These are phyloP conservation scores for Aurelia coerulea DNA, from an alignment of 30 jellyfish, hydroid and myxozoan genomes.

Conservation along the genomic window DNA sequence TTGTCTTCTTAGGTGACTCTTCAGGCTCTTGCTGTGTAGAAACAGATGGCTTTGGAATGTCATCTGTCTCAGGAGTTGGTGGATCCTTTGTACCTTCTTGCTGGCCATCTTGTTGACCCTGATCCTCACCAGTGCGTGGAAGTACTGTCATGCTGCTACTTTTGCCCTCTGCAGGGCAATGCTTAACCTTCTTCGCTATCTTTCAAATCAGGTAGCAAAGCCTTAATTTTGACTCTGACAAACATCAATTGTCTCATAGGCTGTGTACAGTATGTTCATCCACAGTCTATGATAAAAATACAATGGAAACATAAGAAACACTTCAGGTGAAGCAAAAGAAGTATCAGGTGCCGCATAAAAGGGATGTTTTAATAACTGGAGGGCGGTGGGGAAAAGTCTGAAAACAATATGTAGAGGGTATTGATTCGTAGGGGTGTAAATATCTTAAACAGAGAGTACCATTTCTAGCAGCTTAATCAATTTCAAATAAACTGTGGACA, in stretches of 20 bases:
- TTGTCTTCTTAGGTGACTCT: constrained; percentile 31
- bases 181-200: constrained; percentile 95
- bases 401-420: too few species aligned
- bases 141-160: constrained; percentile 68
- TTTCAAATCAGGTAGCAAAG: constrained; percentile 41
- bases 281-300: not conserved
- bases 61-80: constrained; percentile 13
- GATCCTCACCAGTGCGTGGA: constrained; percentile 81
- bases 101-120: constrained; percentile 40
- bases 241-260: constrained; percentile 1
- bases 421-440: too few species aligned
- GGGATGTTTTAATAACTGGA: too few species aligned
- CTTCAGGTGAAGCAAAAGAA: too few species aligned
- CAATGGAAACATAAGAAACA: too few species aligned
- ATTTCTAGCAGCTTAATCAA: too few species aligned
- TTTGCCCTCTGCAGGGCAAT: constrained; percentile 92
- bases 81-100: constrained; percentile 42
- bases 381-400: too few species aligned
- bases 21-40: constrained; percentile 21
- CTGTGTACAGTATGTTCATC: not conserved
- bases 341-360: too few species aligned
- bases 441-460: too few species aligned
- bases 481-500: too few species aligned
- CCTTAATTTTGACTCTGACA: constrained; percentile 13
- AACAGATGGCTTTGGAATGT: constrained; percentile 2